Evolutionary conservation across 2,113 vertebrate genomes (phyloP).

Genomic region (Nothocercus nigrocapillus): DNA sequence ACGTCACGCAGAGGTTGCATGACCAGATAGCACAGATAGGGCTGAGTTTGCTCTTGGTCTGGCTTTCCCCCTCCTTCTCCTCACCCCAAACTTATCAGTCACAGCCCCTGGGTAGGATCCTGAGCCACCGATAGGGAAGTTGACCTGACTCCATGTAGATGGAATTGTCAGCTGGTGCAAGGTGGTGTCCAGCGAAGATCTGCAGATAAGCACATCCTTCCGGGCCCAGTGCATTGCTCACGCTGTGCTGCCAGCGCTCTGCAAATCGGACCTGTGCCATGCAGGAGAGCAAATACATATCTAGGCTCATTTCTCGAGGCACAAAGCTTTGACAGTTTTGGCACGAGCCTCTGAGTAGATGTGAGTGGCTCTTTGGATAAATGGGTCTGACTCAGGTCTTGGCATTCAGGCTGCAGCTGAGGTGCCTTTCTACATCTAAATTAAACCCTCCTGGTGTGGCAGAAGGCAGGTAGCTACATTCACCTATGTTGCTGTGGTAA

Average conservation of each 20-base stretch:
- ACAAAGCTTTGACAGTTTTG: rapidly evolving
- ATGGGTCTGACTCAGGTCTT: neutral
- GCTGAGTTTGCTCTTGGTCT: neutral
- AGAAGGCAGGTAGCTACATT: neutral
- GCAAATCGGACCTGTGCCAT: neutral
- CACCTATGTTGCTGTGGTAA: neutral
- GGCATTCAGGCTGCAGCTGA: neutral
- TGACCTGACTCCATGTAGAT: neutral
- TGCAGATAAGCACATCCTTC: neutral
- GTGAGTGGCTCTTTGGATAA: neutral
- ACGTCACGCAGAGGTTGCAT: neutral
- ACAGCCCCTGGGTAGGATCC: neutral
- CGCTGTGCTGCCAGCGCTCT: rapidly evolving
- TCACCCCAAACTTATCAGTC: neutral
- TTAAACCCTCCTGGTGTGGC: neutral
- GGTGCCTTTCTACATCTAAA: neutral
- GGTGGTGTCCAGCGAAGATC: neutral
- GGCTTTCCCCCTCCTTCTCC: neutral
- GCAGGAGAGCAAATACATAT: neutral
- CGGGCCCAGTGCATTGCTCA: rapidly evolving
- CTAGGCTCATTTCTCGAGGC: neutral
- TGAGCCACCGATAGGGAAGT: too few species aligned
- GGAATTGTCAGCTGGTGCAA: neutral
- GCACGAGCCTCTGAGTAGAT: neutral
- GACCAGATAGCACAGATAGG: neutral